Percentiles rank a stretch among this genome's conserved stretches.
These are phyloP conservation scores for Drosophila subsilvestris DNA, from an alignment of 2,888 invertebrate species.

Conservation along the genomic window DNA sequence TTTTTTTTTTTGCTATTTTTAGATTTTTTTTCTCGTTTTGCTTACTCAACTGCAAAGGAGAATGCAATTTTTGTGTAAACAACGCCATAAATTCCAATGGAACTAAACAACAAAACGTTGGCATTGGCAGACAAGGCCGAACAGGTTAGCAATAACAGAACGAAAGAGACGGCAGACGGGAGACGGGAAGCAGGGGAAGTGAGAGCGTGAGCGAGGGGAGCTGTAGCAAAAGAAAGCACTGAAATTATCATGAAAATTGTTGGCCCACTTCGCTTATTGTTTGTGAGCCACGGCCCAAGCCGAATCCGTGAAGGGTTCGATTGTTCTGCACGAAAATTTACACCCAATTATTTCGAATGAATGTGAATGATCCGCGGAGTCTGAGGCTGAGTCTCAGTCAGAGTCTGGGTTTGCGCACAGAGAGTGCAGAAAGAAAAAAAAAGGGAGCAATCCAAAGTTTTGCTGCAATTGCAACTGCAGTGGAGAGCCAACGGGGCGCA, in stretches of 20 bases:
- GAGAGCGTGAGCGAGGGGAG: not conserved
- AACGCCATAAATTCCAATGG: slow-evolving; percentile 75
- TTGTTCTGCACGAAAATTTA: slow-evolving; percentile 46
- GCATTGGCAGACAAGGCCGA: slow-evolving; percentile 65
- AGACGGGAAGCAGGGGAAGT: not conserved
- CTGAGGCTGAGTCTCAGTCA: too few relatives aligned
- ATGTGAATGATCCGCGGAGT: slow-evolving; percentile 30
- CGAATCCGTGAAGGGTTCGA: slow-evolving; percentile 10
- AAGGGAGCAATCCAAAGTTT: slow-evolving; percentile 26
- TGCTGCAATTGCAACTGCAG: slow-evolving; percentile 36
- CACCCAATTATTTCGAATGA: slow-evolving; percentile 68
- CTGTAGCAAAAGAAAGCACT: slow-evolving; percentile 23
- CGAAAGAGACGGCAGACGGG: not conserved
- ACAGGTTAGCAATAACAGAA: slow-evolving; percentile 13
- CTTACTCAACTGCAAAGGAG: slow-evolving; percentile 75
- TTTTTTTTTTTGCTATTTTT: slow-evolving; percentile 1
- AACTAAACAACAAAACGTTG: slow-evolving; percentile 70
- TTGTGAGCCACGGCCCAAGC: slow-evolving; percentile 9
- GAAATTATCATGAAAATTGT: slow-evolving; percentile 42
- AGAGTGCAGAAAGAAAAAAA: not conserved
- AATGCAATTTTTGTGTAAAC: slow-evolving; percentile 77
- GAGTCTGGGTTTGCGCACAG: too few relatives aligned
- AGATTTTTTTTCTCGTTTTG: slow-evolving; percentile 46
- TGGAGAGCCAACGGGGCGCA: slow-evolving; percentile 30
- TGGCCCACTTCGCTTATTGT: slow-evolving; percentile 34